These are phyloP conservation scores for Tyria jacobaeae DNA, from an alignment of 2,888 invertebrate genomes.

Conservation along the genomic window DNA sequence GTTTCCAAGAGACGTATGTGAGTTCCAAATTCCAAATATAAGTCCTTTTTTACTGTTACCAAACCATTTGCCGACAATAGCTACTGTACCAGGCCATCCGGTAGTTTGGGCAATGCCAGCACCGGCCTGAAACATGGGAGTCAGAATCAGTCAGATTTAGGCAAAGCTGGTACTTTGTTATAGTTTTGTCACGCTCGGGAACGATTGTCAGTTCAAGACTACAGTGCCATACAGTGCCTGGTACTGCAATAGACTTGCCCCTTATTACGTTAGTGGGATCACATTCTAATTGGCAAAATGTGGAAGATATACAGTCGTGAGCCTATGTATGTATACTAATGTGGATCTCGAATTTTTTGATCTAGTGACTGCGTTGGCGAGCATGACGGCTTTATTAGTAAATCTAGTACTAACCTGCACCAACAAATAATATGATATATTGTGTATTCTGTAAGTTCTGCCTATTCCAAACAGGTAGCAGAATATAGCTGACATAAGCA, in stretches of 20 bases:
- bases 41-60: constrained; percentile 96
- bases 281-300: no score
- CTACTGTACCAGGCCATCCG: constrained; percentile 98
- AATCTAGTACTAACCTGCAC: constrained; percentile 88
- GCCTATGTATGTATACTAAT: no score
- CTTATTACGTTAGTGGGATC: no score
- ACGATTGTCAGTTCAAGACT: no score
- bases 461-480: constrained; percentile 96
- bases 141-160: not conserved
- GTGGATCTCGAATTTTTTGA: no score
- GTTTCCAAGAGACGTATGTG: constrained; percentile 98
- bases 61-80: constrained; percentile 98
- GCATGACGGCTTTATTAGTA: no score
- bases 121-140: constrained; percentile 84
- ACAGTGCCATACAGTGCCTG: no score
- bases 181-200: no score
- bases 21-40: constrained; percentile 99
- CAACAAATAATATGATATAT: constrained; percentile 92
- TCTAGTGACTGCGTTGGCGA: no score
- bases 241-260: no score
- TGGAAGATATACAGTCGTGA: no score
- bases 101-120: constrained; percentile 96
- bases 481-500: constrained; percentile 94
- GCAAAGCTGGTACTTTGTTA: not conserved
- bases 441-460: constrained; percentile 92